phyloP scores from a whole-genome alignment of 2,113 vertebrate genomes.

The Albula glossodonta region DNA sequence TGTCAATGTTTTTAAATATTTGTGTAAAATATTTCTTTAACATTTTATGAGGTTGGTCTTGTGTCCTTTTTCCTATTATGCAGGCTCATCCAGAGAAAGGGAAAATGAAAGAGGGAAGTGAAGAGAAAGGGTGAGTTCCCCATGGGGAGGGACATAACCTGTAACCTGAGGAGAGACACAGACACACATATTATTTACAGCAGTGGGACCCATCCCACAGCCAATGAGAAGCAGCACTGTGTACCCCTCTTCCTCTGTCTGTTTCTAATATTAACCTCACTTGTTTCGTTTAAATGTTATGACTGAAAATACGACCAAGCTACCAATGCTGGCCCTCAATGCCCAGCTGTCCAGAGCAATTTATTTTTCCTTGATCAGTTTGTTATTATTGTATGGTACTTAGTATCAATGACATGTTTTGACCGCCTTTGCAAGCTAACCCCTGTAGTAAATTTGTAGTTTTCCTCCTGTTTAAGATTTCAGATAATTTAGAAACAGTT shows the following conservation, averaged over 20 bases:
- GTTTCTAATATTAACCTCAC: not conserved
- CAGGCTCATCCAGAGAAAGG: not conserved
- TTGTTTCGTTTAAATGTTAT: not conserved
- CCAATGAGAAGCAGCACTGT: not conserved
- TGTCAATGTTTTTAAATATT: not conserved
- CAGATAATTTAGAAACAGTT: not conserved
- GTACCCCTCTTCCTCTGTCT: conserved; percentile 3
- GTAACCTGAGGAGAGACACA: conserved; percentile 1
- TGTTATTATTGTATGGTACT: not conserved
- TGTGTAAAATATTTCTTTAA: not conserved
- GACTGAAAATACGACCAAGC: not conserved
- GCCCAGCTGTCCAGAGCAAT: not conserved
- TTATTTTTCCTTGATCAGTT: not conserved
- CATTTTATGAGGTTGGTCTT: not conserved
- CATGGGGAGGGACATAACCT: conserved; percentile 1
- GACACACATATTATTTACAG: not conserved
- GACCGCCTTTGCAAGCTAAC: not conserved
- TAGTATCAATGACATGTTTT: not conserved
- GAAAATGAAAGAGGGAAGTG: not conserved
- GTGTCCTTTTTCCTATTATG: no score
- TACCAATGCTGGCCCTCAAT: not conserved
- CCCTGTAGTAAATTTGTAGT: not conserved
- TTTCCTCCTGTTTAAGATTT: not conserved
- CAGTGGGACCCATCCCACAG: not conserved
- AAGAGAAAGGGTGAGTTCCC: not conserved